phyloP scores from a whole-genome alignment of 2,888 invertebrate species.

The Tribolium freemani region DNA sequence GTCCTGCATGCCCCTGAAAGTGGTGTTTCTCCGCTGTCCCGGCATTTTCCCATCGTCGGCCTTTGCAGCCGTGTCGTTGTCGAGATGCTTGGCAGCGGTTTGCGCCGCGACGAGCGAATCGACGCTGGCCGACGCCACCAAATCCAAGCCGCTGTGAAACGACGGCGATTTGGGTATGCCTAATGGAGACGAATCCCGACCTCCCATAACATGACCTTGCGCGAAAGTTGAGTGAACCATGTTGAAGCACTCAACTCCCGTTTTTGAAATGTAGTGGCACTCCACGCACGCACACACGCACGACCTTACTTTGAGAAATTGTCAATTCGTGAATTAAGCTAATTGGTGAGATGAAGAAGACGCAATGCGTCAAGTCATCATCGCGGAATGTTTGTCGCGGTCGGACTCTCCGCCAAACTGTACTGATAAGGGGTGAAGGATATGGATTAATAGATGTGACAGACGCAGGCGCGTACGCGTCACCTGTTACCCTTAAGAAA shows the following conservation, averaged over 20 bases:
- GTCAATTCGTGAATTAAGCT: neutral
- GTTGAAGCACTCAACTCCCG: slow-evolving; percentile 29
- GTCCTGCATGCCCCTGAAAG: slow-evolving; percentile 11
- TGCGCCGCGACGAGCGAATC: slow-evolving; percentile 63
- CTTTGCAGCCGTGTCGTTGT: neutral
- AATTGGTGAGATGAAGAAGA: neutral
- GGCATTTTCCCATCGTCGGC: neutral
- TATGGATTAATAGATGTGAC: slow-evolving; percentile 53
- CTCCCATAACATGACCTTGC: slow-evolving; percentile 65
- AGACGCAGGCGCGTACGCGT: slow-evolving; percentile 44
- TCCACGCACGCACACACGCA: slow-evolving; percentile 11
- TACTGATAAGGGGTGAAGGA: slow-evolving; percentile 40
- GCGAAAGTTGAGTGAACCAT: slow-evolving; percentile 68
- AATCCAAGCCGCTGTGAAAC: slow-evolving; percentile 88
- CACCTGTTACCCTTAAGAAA: slow-evolving; percentile 49
- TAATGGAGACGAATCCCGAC: slow-evolving; percentile 72
- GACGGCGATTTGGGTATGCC: slow-evolving; percentile 91
- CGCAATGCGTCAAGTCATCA: slow-evolving; percentile 27
- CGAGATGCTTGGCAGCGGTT: slow-evolving; percentile 24
- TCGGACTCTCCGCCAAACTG: neutral
- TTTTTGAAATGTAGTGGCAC: neutral
- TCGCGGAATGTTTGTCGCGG: slow-evolving; percentile 9
- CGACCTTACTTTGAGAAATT: neutral
- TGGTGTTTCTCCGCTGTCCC: slow-evolving; percentile 10
- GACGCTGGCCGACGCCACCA: slow-evolving; percentile 76